Base-by-base conservation (phyloP, 2,797 vertebrate genomes). In the Brachyrhaphis roseni region DNA sequence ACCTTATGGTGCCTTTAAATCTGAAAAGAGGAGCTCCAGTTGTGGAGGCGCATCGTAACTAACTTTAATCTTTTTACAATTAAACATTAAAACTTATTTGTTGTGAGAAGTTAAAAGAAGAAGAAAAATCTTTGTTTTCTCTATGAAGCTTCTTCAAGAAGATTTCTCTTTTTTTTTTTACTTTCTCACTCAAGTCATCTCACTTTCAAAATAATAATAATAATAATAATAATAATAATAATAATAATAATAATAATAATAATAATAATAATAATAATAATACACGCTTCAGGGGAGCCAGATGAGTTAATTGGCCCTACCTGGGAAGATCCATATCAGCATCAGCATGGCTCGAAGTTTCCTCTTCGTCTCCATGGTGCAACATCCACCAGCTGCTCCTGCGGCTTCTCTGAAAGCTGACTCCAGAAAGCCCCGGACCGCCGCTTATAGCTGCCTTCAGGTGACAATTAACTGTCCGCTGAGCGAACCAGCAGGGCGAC, bases 321-420 rank as follows among this genome's bases (percentile, higher is more conserved):
- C 96, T 95, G 92, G 88, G 82, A 91, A 80, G 70, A 94, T 87
- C 90, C 94, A 95, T 4, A 95, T 55, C n/a, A 94, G 70, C 78
- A 93, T 82, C 83, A 96, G 83, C 47, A 95, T 57, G 77, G 90
- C 88, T 88, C 85, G 84, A 71, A 95, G 89, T 93, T 91, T 92
- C 18, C 71, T 86, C 74, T 82, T 87, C 47, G 86, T 87, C 88
- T 95, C 94, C 95, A 96, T 96, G 88, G 84, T 91, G 81, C 91
- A 87, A 86, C 94, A 94, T 94, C 86, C 93, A 94, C 91, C 86
- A 78, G 74, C 86, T 70, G 77, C 90, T 83, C 76, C 79, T 1
- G 74, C 82, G 78, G 83, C 88, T 82, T 78, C 81, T 80, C 39
- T 23, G 36, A 82, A 90, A 92, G 78, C 90, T 90, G 75, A 13